phyloP scores from a whole-genome alignment of 2,888 invertebrate species.

The Amiota mariae region DNA sequence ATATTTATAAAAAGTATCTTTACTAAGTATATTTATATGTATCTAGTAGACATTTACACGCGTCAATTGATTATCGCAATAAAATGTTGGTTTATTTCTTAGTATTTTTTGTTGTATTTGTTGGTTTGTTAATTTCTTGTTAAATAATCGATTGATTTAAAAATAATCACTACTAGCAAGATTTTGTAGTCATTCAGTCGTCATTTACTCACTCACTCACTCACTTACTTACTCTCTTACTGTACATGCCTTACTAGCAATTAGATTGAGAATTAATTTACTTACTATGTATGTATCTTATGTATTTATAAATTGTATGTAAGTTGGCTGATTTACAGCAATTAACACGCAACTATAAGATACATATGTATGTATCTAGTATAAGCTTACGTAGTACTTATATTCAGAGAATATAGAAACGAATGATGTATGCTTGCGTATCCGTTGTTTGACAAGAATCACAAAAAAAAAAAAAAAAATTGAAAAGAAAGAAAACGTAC shows the following conservation, averaged over 20 bases:
- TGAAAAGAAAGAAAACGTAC: neutral
- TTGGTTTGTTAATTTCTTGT: too few relatives aligned
- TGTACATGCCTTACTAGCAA: neutral
- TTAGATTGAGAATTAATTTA: constrained; percentile 9
- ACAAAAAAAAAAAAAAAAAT: neutral
- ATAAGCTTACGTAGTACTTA: too few relatives aligned
- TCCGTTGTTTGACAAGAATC: neutral
- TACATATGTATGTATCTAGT: constrained; percentile 4
- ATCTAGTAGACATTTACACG: constrained; percentile 44
- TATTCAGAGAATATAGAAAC: neutral
- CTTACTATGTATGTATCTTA: neutral
- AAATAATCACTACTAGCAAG: constrained; percentile 50
- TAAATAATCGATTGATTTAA: constrained; percentile 61
- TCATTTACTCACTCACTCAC: neutral
- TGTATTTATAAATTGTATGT: neutral
- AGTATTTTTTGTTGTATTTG: too few relatives aligned
- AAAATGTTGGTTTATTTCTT: constrained; percentile 46
- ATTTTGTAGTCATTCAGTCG: neutral
- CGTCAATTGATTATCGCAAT: constrained; percentile 64
- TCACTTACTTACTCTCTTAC: too few relatives aligned
- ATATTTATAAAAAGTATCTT: neutral
- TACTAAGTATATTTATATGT: neutral
- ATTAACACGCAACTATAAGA: neutral
- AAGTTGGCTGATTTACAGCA: neutral
- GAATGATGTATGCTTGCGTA: neutral